Evolutionary conservation across 2,888 invertebrate species (phyloP), one percentile per base, ranked within the genome.

Genomic region (Orchestes rusci): DNA sequence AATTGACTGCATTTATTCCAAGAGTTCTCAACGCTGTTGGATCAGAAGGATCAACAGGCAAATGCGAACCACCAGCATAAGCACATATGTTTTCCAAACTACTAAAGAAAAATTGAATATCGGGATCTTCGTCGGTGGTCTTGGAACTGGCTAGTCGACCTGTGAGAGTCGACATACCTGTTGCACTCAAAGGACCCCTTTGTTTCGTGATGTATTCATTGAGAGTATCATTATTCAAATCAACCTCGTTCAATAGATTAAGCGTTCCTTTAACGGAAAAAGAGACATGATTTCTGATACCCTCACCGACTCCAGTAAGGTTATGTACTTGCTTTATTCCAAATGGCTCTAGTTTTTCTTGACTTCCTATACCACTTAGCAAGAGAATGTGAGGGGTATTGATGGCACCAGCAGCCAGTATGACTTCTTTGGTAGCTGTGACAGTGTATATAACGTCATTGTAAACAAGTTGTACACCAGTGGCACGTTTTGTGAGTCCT

Each of bases 341-440:
- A 39, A 76, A 72, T 35, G 70, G 66, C 27, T 72, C 65, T 2
- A 82, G 64, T 19, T 75, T 75, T 3, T 74, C 70, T 53, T 70
- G 74, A 0, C 80, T 77, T 0, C 81, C 82, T 3, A 82, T 70
- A 3, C 82, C 82, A 1, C 80, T 81, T 2, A 79, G 71, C 5
- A 81, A 59, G 2, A 82, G 68, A n/a, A 81, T 64, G 64, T 82
- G 78, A 0, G 82, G 81, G 0, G 80, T 75, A 61, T 80, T 79
- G 3, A 82, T 60, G 0, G 80, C 72, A 27, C 51, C 51, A 3
- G 70, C 77, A 2, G 77, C 74, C 16, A 81, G 58, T 20, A 82
- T 70, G 2, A 74, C 73, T 71, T 77, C 77, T 54, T 73, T 75
- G 15, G 57, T 69, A n/a, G 71, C 75, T 2, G 63, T 65, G 1